Percentiles rank a stretch among this genome's conserved stretches.
Evolutionary conservation across 2,113 vertebrate genomes (phyloP).

Genomic region (Tilapia sparmanii): DNA sequence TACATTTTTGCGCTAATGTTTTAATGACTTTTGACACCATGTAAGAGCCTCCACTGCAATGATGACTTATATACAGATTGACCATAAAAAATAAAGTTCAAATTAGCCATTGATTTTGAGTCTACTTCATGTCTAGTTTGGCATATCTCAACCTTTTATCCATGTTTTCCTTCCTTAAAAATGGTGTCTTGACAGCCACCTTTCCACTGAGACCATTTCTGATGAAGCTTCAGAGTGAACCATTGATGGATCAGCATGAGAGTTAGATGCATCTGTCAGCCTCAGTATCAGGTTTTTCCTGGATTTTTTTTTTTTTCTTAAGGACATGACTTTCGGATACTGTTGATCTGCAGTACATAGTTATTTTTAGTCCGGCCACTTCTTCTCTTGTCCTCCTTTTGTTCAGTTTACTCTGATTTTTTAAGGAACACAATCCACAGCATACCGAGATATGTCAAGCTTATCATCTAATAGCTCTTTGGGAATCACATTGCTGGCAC

Average conservation of each 20-base stretch:
- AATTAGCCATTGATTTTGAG: background rate
- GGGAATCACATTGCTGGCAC: background rate
- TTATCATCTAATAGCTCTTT: background rate
- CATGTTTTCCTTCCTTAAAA: background rate
- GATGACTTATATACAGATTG: background rate
- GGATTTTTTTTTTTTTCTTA: too few relatives aligned
- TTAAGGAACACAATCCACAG: background rate
- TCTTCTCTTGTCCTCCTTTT: too few relatives aligned
- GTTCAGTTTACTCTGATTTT: too few relatives aligned
- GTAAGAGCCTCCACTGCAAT: background rate
- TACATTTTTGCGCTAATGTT: too few relatives aligned
- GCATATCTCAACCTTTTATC: background rate
- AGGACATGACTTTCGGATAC: too few relatives aligned
- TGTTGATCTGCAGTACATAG: too few relatives aligned
- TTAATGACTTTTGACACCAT: background rate
- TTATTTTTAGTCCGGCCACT: too few relatives aligned
- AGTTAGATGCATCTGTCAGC: background rate
- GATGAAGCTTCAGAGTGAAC: background rate
- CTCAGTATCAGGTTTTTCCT: background rate
- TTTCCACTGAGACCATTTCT: background rate
- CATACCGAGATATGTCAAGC: background rate
- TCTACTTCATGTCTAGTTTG: background rate
- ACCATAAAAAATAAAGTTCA: background rate
- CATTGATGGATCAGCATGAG: background rate
- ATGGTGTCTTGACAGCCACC: background rate